Evolutionary conservation across 2,888 invertebrate genomes (phyloP), one percentile per base, ranked within the genome.

Genomic region (Byasa hedistus): DNA sequence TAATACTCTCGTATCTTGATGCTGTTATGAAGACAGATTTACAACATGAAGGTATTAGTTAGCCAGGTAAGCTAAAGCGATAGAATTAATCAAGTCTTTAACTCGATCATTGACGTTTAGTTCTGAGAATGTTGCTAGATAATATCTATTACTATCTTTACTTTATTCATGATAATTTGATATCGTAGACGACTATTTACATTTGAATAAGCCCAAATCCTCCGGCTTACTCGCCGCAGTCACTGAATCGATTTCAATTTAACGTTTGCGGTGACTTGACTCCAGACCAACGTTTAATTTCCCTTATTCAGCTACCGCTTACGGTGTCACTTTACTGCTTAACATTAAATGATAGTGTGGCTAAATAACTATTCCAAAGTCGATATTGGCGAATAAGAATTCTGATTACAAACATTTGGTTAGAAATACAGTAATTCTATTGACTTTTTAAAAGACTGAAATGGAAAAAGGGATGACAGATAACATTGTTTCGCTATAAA

Each of bases 261-360:
- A 67, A 67, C 66, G 60, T 67, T 67, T 63, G 66, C 63, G 59
- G 63, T 51, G 24, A 60, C 63, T 67, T 67, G 59, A 67, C 59
- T 63, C 55, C 51, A 59, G 66, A 63, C 63, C 66, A 56, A 63
- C 58, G 59, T 63, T 67, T 63, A 67, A 67, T 67, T 63, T 63
- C 58, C 66, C 56, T 66, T 59, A 63, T 62, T 67, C 59, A 63
- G 51, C 36, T 12, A 32, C 56, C 51, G 51, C 48, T 63, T 66
- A 63, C 17, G 58, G 57, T 59, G 27, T 55, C 44, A 52, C 54
- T 62, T 66, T 19, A 58, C 36, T 61, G 22, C 57, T 61, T 61
- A 54, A 54, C 39, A 21, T 39, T 44, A 21, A 55, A 44, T 55
- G 22, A 32, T 58, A 58, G 19, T 52, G 19, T n/a, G 19, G n/a